Base-by-base conservation (phyloP, 2,113 vertebrate genomes). In the Erythrocebus patas region DNA sequence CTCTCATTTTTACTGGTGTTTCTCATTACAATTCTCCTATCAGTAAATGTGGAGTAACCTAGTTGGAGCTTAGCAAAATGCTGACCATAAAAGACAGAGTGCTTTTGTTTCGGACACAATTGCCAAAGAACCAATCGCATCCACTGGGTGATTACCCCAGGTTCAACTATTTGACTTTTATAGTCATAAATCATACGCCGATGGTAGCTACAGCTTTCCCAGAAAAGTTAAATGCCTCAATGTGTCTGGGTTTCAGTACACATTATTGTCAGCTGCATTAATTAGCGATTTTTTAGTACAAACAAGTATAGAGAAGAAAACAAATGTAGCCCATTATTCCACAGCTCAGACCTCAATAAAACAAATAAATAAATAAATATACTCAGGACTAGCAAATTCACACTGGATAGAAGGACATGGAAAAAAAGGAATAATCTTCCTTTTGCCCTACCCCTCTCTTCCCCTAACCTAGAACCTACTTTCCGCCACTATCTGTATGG, bases 181-280 rank as follows among this genome's bases (percentile, higher is more conserved):
- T 23, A 93, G 57, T 93, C 92, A 88, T 80, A 61, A 93, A 93
- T 86, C 80, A 70, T 57, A 88, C 78, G 61, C 64, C 93, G 59
- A 93, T 23, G n/a, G 11, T 68, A 95, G 68, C 12, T 82, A 80
- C 5, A 92, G 55, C 89, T 91, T 96, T 92, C 85, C 30, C 82
- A 55, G 43, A 76, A 79, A 83, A 96, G 52, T 94, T 87, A 93
- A 87, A 96, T 61, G 27, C 23, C 61, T 91, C 48, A 3, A 10
- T 20, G 14, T 61, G 40, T 82, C 68, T 48, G 16, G 7, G 32
- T 59, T 94, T 84, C 27, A 38, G 38, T 91, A 48, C 82, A n/a
- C 12, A 76, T 91, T 92, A 89, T 43, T 80, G 8, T 83, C 61
- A 93, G 70, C 83, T 18, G 27, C 32, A 88, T 50, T 68, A 75